These are phyloP conservation scores for Eurypyga helias DNA, from an alignment of 2,113 vertebrate species.

Conservation along the genomic window DNA sequence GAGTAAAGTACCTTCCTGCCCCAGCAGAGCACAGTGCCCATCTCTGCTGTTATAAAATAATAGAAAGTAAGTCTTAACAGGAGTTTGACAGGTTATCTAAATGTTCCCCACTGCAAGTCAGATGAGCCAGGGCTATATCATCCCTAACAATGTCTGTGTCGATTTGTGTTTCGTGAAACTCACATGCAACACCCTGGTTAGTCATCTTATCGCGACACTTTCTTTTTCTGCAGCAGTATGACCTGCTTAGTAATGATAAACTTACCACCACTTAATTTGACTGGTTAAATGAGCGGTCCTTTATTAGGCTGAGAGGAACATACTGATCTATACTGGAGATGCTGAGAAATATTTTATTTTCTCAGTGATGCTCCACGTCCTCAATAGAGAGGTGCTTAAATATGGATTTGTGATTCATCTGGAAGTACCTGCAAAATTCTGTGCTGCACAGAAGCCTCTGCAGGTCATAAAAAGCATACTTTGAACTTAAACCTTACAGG, in stretches of 20 bases:
- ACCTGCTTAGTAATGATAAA: neutral
- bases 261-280: neutral
- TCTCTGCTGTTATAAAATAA: neutral
- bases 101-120: neutral
- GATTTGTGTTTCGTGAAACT: neutral
- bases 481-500: neutral
- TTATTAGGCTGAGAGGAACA: neutral
- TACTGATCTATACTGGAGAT: neutral
- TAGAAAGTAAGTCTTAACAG: neutral
- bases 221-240: neutral
- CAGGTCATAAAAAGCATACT: neutral
- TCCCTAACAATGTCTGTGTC: neutral
- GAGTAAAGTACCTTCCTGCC: neutral
- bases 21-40: neutral
- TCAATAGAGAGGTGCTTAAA: neutral
- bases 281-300: neutral
- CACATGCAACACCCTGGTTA: neutral
- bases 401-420: neutral
- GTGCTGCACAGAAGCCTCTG: neutral
- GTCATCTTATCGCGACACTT: neutral
- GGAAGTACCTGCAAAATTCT: neutral
- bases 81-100: neutral
- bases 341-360: neutral
- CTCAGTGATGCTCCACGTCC: neutral
- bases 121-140: neutral